A percentile compares a stretch with the other conserved stretches of the same genome.
phyloP scores from a whole-genome alignment of 2,888 invertebrate species.

The Smittia aterrima region DNA sequence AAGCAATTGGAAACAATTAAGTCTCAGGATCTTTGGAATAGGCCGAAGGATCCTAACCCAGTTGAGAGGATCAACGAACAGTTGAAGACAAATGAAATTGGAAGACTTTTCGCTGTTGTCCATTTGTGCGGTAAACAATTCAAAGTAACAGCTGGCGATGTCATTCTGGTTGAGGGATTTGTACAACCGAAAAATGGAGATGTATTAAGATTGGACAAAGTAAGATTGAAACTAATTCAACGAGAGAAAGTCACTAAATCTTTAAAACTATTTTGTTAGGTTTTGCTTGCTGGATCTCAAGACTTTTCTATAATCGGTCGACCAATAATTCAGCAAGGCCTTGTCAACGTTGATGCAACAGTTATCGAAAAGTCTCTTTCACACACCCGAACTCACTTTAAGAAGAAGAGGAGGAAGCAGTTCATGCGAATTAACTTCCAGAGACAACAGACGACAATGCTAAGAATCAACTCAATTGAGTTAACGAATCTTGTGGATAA shows the following conservation, averaged over 20 bases:
- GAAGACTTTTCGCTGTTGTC: conserved; percentile 70
- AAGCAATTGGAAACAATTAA: not conserved
- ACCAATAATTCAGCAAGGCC: conserved; percentile 70
- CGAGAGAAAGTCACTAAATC: conserved; percentile 25
- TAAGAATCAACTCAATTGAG: conserved; percentile 73
- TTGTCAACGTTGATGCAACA: conserved; percentile 75
- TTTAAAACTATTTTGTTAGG: conserved; percentile 47
- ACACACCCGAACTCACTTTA: conserved; percentile 74
- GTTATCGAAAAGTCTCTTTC: conserved; percentile 80
- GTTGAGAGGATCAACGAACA: conserved; percentile 49
- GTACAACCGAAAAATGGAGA: conserved; percentile 83
- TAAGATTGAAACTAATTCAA: conserved; percentile 44
- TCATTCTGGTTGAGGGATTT: conserved; percentile 76
- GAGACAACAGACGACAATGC: conserved; percentile 67
- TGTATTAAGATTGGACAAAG: conserved; percentile 76
- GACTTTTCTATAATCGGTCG: conserved; percentile 81
- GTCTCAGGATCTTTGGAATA: not conserved
- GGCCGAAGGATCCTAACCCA: conserved; percentile 41
- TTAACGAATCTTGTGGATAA: conserved; percentile 49
- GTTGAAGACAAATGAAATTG: conserved; percentile 46
- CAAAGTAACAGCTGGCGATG: conserved; percentile 81
- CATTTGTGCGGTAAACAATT: conserved; percentile 80
- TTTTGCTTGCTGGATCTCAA: conserved; percentile 71
- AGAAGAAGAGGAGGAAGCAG: conserved; percentile 74
- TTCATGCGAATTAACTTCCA: conserved; percentile 71